A percentile compares a stretch with the other conserved stretches of the same genome.
Evolutionary conservation across 1,140 invertebrate genomes (phyloP).

Genomic region (Eupristina koningsbergeri): DNA sequence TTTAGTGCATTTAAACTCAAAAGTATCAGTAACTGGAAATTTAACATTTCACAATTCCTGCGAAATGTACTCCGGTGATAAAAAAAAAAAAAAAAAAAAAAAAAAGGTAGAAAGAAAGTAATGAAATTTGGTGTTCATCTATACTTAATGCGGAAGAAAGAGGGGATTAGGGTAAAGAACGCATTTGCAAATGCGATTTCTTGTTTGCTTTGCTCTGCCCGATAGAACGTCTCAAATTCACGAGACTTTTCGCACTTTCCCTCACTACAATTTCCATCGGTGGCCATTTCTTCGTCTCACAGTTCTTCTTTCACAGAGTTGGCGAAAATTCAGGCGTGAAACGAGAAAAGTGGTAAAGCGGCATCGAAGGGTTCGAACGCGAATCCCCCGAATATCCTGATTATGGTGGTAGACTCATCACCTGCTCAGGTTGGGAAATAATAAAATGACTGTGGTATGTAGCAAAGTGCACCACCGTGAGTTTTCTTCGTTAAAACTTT

Average conservation of each 20-base stretch:
- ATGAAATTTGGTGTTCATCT: not conserved
- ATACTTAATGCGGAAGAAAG: not conserved
- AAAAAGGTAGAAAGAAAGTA: constrained; percentile 9
- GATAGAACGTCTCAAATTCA: not conserved
- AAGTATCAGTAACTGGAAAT: too few species aligned
- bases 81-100: not conserved
- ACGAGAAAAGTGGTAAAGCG: constrained; percentile 58
- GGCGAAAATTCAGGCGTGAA: constrained; percentile 51
- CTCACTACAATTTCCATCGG: constrained; percentile 24
- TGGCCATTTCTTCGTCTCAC: constrained; percentile 1
- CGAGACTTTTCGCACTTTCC: not conserved
- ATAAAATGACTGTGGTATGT: not conserved
- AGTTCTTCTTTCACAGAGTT: constrained; percentile 8
- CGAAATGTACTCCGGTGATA: constrained; percentile 12
- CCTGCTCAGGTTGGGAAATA: not conserved
- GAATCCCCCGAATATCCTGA: constrained; percentile 19
- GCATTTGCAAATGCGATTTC: constrained; percentile 39
- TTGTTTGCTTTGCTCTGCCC: constrained; percentile 39
- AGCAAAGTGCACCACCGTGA: not conserved
- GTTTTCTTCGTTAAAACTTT: constrained; percentile 54
- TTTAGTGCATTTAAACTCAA: too few species aligned
- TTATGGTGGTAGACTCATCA: constrained; percentile 1
- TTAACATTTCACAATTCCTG: too few species aligned
- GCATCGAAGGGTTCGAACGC: constrained; percentile 30
- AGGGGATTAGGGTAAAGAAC: not conserved